Evolutionary conservation across 2,888 invertebrate species (phyloP).

Genomic region (Zelleria hepariella): DNA sequence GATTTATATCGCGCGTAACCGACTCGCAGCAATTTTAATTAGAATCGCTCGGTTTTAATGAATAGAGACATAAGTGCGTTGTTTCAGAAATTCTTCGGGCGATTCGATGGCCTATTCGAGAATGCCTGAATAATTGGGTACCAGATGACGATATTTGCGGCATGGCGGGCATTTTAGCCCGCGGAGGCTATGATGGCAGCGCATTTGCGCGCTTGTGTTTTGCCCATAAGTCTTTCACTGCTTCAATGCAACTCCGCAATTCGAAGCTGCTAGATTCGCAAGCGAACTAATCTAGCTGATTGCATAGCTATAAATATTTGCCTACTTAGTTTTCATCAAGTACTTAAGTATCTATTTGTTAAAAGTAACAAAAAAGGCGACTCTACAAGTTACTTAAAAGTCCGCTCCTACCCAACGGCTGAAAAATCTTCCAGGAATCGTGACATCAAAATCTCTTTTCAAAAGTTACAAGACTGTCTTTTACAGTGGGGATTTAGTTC

Average conservation of each 20-base stretch:
- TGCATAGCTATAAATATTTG: background rate
- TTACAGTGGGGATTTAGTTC: too few relatives aligned
- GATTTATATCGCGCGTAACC: constrained; percentile 46
- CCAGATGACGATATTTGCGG: constrained; percentile 44
- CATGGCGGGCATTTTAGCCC: constrained; percentile 28
- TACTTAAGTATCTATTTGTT: too few relatives aligned
- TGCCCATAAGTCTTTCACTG: background rate
- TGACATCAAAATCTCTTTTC: too few relatives aligned
- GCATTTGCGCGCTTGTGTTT: background rate
- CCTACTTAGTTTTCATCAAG: background rate
- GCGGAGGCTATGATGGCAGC: background rate
- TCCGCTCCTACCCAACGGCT: too few relatives aligned
- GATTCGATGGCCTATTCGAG: constrained; percentile 34
- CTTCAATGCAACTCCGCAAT: background rate
- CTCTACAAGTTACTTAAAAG: too few relatives aligned
- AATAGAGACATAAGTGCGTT: constrained; percentile 51
- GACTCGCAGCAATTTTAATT: constrained; percentile 54
- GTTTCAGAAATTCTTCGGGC: constrained; percentile 27
- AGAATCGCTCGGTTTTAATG: constrained; percentile 42
- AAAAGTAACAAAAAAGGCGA: too few relatives aligned
- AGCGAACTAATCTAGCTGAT: background rate
- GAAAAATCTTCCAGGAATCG: too few relatives aligned
- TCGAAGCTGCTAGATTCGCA: background rate
- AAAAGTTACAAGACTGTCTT: too few relatives aligned
- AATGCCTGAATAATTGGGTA: constrained; percentile 51